Evolutionary conservation across 2,888 invertebrate genomes (phyloP).

Genomic region (Ptilodon capucinus): DNA sequence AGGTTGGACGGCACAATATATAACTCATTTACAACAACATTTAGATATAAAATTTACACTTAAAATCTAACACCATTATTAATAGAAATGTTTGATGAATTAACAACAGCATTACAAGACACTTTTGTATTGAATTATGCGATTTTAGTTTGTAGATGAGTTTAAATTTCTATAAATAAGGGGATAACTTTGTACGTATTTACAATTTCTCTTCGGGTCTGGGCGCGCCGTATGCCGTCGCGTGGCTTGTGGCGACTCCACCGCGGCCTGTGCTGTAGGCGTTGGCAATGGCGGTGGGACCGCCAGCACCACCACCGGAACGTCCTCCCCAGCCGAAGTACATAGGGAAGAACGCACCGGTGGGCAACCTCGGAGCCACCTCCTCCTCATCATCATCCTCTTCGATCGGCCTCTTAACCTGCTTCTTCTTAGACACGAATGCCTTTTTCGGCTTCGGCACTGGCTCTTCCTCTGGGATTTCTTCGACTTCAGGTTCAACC

Average conservation of each 20-base stretch:
- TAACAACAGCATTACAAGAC: too few species aligned
- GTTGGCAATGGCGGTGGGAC: conserved; percentile 87
- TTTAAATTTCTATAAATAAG: too few species aligned
- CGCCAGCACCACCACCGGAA: conserved; percentile 75
- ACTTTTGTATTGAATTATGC: too few species aligned
- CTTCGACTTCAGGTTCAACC: conserved; percentile 62
- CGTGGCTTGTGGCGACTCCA: conserved; percentile 88
- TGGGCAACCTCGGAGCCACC: conserved; percentile 68
- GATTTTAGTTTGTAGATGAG: too few species aligned
- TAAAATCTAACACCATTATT: conserved; percentile 40
- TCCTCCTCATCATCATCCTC: conserved; percentile 80
- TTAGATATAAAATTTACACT: conserved; percentile 30
- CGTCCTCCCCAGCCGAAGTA: conserved; percentile 80
- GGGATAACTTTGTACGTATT: conserved; percentile 39
- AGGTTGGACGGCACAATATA: conserved; percentile 21
- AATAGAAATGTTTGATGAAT: too few species aligned
- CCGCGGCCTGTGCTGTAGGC: conserved; percentile 88
- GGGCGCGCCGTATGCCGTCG: conserved; percentile 87
- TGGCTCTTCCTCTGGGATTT: conserved; percentile 62
- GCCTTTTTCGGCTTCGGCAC: conserved; percentile 54
- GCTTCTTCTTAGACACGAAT: conserved; percentile 64
- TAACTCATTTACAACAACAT: conserved; percentile 31
- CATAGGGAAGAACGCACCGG: conserved; percentile 86
- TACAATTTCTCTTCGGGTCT: conserved; percentile 62
- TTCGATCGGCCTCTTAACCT: conserved; percentile 59